Base-by-base conservation (phyloP, 2,888 invertebrate species). In the Lycocerus yunnanus region DNA sequence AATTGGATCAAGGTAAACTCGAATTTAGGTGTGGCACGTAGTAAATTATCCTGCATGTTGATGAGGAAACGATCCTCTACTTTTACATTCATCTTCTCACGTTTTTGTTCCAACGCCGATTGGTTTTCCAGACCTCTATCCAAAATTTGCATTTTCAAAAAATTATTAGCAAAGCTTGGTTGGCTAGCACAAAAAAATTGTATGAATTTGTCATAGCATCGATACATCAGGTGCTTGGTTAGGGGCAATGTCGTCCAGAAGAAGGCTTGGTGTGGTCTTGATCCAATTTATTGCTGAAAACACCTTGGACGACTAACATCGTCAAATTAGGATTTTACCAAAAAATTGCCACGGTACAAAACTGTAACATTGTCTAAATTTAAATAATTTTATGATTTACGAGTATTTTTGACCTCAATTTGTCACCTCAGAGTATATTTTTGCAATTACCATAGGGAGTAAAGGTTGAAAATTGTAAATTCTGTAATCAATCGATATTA, bases 191-290 rank as follows among this genome's bases (percentile, higher is more conserved):
- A n/a, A 43, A n/a, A 43, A 27, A 13, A 24, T 24, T 43, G 43
- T n/a, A 43, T 43, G n/a, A 43, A n/a, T 43, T 43, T 43, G 43
- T 43, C 43, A n/a, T 43, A n/a, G n/a, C 43, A 43, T 6, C n/a
- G n/a, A n/a, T n/a, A 70, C 21, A n/a, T n/a, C n/a, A 63, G 63
- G 63, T 59, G 16, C 66, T 69, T 76, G 72, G 75, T 72, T 74
- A 71, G 43, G 70, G 72, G 79, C 79, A 79, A 79, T 79, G 78
- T 77, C 79, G 60, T 61, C 43, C 24, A 66, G 74, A 61, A 75
- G 72, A 74, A 76, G 80, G 78, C 73, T 79, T 77, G 78, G 76
- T 76, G 58, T 73, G 79, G 66, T 76, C 79, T 79, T 80, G 80
- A 80, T 78, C 79, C 68, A 70, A 78, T 75, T 75, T 73, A 69